A percentile compares a stretch with the other conserved stretches of the same genome.
These are phyloP conservation scores for Mystacornis crossleyi DNA, from an alignment of 2,113 vertebrate genomes.

Conservation along the genomic window DNA sequence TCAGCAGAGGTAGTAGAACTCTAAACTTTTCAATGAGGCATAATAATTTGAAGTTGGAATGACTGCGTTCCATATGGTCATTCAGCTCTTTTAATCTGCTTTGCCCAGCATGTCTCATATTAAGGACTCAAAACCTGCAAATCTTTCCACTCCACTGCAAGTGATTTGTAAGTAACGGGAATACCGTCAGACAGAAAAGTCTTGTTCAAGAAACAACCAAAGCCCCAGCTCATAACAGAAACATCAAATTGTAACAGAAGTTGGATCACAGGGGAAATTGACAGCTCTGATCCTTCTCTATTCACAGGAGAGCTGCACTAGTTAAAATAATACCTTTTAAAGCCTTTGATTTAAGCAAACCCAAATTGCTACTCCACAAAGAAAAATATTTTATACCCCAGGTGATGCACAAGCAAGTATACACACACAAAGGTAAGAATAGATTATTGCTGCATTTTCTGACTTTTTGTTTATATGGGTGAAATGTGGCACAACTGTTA, in stretches of 20 bases:
- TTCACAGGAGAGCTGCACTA: background rate
- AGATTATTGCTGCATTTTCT: background rate
- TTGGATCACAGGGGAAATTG: background rate
- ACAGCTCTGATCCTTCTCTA: background rate
- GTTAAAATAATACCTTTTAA: background rate
- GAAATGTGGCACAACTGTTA: background rate
- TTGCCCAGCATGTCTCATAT: background rate
- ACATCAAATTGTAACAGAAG: background rate
- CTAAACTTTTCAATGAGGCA: constrained; percentile 5
- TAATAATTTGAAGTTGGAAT: background rate
- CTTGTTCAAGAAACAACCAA: background rate
- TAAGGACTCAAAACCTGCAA: background rate
- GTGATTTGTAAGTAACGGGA: background rate
- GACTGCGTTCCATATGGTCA: background rate
- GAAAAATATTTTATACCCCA: background rate
- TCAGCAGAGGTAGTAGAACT: background rate
- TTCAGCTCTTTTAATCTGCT: constrained; percentile 11
- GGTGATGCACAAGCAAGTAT: background rate
- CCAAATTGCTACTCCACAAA: background rate
- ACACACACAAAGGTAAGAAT: background rate
- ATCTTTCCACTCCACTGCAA: background rate
- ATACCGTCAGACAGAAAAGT: background rate
- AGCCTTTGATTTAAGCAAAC: background rate
- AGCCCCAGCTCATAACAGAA: background rate
- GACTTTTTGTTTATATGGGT: background rate